Evolutionary conservation across 2,888 invertebrate species (phyloP).

Genomic region (Linnaemya tessellans): DNA sequence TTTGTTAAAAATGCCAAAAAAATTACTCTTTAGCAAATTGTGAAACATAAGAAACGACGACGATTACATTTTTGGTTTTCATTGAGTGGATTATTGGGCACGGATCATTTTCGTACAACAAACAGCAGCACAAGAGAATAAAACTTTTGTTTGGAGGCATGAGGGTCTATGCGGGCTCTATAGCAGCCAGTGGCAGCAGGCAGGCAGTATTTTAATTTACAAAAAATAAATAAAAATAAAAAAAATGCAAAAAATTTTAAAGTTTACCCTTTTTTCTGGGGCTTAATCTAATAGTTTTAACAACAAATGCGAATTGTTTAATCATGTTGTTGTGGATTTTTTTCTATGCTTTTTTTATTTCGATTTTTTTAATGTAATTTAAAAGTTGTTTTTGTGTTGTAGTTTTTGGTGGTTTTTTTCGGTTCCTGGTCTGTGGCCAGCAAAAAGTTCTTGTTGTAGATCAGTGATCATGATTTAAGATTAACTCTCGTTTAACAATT

Average conservation of each 20-base stretch:
- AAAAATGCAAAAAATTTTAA: constrained; percentile 25
- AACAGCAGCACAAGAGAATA: not conserved
- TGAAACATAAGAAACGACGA: constrained; percentile 55
- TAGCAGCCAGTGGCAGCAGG: constrained; percentile 16
- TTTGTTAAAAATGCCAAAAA: not conserved
- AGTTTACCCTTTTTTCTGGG: constrained; percentile 51
- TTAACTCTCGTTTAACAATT: constrained; percentile 72
- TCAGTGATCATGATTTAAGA: constrained; percentile 75
- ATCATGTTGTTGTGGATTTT: constrained; percentile 62
- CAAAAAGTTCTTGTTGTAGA: constrained; percentile 74
- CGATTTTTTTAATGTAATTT: constrained; percentile 53
- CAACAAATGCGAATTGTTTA: constrained; percentile 71
- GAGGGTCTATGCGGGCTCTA: constrained; percentile 59
- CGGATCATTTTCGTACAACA: constrained; percentile 57
- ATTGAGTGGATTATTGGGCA: constrained; percentile 52
- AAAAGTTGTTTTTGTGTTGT: constrained; percentile 72
- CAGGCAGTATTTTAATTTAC: not conserved
- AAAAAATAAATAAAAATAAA: not conserved
- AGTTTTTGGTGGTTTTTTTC: constrained; percentile 75
- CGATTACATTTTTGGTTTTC: constrained; percentile 45
- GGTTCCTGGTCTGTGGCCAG: constrained; percentile 35
- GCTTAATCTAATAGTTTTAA: constrained; percentile 66
- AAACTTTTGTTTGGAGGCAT: constrained; percentile 23
- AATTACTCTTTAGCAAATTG: constrained; percentile 64
- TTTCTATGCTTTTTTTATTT: constrained; percentile 66